Evolutionary conservation across 2,113 vertebrate species (phyloP).

Genomic region (Pseudopipra pipra): DNA sequence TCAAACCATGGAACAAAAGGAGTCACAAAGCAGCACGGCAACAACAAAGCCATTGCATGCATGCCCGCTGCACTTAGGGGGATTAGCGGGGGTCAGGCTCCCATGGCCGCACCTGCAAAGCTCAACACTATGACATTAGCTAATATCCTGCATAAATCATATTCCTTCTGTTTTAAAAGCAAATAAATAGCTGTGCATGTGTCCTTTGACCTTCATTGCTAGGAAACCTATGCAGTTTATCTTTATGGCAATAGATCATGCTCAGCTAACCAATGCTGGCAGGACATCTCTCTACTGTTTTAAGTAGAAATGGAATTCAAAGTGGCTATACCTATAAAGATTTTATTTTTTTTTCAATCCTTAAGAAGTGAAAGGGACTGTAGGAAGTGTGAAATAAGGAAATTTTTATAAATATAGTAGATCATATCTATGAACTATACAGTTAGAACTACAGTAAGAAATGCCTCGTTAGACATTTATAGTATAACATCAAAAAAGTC

Average conservation of each 20-base stretch:
- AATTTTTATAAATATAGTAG: not conserved
- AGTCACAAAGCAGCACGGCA: conserved; percentile 17
- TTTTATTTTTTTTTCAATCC: not conserved
- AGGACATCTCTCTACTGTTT: not conserved
- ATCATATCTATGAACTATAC: not conserved
- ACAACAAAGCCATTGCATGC: conserved; percentile 71
- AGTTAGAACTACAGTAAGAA: not conserved
- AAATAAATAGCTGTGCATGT: conserved; percentile 74
- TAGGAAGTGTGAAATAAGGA: not conserved
- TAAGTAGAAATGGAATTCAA: conserved; percentile 15
- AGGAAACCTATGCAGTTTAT: conserved; percentile 65
- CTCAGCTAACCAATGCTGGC: not conserved
- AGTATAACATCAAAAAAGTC: not conserved
- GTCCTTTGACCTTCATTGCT: conserved; percentile 71
- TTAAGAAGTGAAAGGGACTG: not conserved
- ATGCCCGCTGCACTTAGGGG: conserved; percentile 56
- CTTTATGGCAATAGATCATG: conserved; percentile 15
- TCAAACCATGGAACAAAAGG: not conserved
- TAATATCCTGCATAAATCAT: conserved; percentile 79
- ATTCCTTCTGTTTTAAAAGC: conserved; percentile 74
- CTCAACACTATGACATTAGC: conserved; percentile 66
- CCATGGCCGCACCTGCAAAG: conserved; percentile 71
- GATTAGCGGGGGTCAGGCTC: conserved; percentile 76
- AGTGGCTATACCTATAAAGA: not conserved
- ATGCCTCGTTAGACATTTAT: not conserved